Evolutionary conservation across 2,888 invertebrate genomes (phyloP), one percentile per base, ranked within the genome.

Genomic region (Cataglyphis altisquamis): DNA sequence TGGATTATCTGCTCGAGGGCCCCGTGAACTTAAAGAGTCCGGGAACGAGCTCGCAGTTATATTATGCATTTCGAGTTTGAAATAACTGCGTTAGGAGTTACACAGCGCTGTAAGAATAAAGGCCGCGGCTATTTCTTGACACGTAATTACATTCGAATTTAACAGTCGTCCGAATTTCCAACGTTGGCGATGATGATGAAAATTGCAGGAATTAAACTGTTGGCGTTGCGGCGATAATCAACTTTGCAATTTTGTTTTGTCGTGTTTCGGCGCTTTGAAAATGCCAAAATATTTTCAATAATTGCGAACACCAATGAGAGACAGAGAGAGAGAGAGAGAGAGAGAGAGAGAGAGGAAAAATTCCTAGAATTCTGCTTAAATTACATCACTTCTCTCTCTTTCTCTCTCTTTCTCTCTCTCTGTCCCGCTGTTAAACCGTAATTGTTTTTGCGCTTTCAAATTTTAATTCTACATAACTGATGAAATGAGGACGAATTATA

Each of bases 21-120:
- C 63, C 39, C 80, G 70, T 39, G 75, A 84, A 86, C 80, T 84
- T 75, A 81, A 87, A 87, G 87, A 85, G 87, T 60, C 73, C 73
- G 29, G 83, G 73, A 87, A 87, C 81, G 85, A 87, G 87, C 86
- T 86, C 83, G 81, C 82, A 81, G 85, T 85, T 85, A 85, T 83
- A 87, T 87, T 87, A 87, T 74, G 85, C 83, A 77, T 85, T 80
- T 78, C 77, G 75, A 73, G 87, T 75, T 81, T 81, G 81, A 73
- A 85, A 82, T 87, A 87, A 87, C 81, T 67, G 45, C 29, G 77
- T 87, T 87, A 85, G 73, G 72, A 86, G 85, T 85, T 87, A 70
- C 85, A 62, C 75, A 45, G 57, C 39, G 36, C 60, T 41, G 60
- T 70, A 70, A 80, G 86, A 77, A 83, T 77, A 77, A 87, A 87